These are phyloP conservation scores for Drosophila parvula DNA, from an alignment of 1,140 invertebrate species.

Conservation along the genomic window DNA sequence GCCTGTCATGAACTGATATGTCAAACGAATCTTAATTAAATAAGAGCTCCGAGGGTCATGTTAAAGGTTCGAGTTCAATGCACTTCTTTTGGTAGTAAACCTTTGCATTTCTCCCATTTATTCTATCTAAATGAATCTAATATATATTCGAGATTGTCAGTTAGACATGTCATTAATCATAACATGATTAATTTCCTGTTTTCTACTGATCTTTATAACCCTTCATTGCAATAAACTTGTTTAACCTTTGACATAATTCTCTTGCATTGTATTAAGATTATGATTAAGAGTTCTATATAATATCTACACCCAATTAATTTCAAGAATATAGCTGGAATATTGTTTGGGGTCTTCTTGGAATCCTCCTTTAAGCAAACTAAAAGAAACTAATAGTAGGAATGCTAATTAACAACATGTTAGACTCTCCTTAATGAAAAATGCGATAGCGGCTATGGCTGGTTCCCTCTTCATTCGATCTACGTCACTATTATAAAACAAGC, in stretches of 20 bases:
- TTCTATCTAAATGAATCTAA: no score
- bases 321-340: not conserved
- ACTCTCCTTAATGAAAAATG: constrained; percentile 2
- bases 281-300: not conserved
- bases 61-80: constrained; percentile 5
- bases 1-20: not conserved
- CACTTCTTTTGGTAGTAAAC: not conserved
- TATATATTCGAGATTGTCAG: no score
- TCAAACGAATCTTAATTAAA: not conserved
- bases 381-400: not conserved
- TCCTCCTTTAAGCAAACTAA: not conserved
- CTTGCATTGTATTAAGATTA: not conserved
- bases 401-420: not conserved
- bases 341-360: not conserved
- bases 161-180: not conserved
- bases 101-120: no score
- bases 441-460: constrained; percentile 37
- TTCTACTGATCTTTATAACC: not conserved
- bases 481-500: constrained; percentile 60
- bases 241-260: not conserved
- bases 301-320: not conserved
- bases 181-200: not conserved
- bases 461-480: constrained; percentile 43
- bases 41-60: not conserved
- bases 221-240: not conserved